Conservation (phyloP, 2,888 invertebrate species). For the Drosophila seclusa region DNA sequence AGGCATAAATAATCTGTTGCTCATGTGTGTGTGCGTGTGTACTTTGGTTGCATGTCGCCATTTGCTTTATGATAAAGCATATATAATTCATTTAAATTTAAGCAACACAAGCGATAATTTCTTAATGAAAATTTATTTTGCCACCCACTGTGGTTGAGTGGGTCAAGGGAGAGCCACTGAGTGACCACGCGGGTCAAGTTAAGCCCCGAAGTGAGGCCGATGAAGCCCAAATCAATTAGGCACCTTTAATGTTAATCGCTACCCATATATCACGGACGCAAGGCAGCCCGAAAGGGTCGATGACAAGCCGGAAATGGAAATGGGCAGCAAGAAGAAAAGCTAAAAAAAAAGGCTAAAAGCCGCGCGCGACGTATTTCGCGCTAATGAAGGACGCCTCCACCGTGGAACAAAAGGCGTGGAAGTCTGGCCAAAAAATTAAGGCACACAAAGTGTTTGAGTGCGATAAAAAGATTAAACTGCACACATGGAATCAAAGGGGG, state of each 20-base stretch:
- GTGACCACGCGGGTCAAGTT: conserved; percentile 3
- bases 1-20: conserved; percentile 79
- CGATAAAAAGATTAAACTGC: conserved; percentile 79
- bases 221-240: conserved; percentile 69
- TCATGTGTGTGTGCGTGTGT: conserved; percentile 38
- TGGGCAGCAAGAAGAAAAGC: conserved; percentile 15
- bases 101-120: conserved; percentile 70
- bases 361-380: conserved; percentile 74
- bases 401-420: conserved; percentile 66
- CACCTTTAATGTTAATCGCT: conserved; percentile 76
- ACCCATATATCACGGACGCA: conserved; percentile 67
- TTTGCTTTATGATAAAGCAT: conserved; percentile 65
- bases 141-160: conserved; percentile 2
- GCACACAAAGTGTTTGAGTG: conserved; percentile 72
- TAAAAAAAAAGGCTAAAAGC: conserved; percentile 44
- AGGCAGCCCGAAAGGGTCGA: conserved; percentile 60
- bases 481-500: conserved; percentile 41
- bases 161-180: not conserved
- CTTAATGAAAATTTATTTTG: conserved; percentile 62
- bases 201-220: conserved; percentile 13
- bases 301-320: conserved; percentile 58
- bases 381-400: conserved; percentile 58
- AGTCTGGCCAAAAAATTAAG: conserved; percentile 53
- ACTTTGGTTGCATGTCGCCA: conserved; percentile 43
- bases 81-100: conserved; percentile 76